phyloP scores from a whole-genome alignment of 2,888 invertebrate genomes.

The Neoascia interrupta region DNA sequence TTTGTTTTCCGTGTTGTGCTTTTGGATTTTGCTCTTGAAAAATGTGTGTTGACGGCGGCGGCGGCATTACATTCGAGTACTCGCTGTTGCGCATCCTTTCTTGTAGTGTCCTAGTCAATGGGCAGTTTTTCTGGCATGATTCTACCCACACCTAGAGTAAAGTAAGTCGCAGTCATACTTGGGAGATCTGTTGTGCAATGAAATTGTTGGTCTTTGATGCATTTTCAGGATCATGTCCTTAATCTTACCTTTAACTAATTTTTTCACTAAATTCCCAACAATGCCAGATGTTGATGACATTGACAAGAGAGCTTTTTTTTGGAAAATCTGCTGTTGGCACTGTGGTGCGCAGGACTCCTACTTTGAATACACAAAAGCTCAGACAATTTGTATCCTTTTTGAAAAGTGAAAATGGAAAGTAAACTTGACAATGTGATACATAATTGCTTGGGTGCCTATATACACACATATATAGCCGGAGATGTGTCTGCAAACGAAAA shows the following conservation, averaged over 20 bases:
- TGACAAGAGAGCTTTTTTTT: constrained; percentile 26
- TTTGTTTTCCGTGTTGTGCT: constrained; percentile 28
- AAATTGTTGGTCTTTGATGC: too few relatives aligned
- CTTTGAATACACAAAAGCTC: constrained; percentile 23
- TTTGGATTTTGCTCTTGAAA: constrained; percentile 26
- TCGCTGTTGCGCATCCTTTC: constrained; percentile 58
- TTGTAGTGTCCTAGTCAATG: constrained; percentile 37
- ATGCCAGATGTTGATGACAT: constrained; percentile 39
- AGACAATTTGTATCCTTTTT: background rate
- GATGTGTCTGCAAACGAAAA: constrained; percentile 21
- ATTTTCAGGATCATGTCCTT: too few relatives aligned
- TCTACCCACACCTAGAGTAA: too few relatives aligned
- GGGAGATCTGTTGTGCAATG: too few relatives aligned
- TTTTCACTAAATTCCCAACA: too few relatives aligned
- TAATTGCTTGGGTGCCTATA: constrained; percentile 5
- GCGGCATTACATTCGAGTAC: constrained; percentile 16
- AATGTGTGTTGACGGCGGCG: constrained; percentile 11
- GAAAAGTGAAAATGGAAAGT: constrained; percentile 23
- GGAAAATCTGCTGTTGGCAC: constrained; percentile 23
- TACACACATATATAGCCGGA: constrained; percentile 16
- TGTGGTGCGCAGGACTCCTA: constrained; percentile 37
- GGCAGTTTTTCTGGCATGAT: background rate
- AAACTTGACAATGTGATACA: constrained; percentile 22
- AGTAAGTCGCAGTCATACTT: too few relatives aligned
- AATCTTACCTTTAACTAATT: too few relatives aligned